Evolutionary conservation across 2,797 vertebrate genomes (phyloP).

Genomic region (Pantherophis vulpinus): DNA sequence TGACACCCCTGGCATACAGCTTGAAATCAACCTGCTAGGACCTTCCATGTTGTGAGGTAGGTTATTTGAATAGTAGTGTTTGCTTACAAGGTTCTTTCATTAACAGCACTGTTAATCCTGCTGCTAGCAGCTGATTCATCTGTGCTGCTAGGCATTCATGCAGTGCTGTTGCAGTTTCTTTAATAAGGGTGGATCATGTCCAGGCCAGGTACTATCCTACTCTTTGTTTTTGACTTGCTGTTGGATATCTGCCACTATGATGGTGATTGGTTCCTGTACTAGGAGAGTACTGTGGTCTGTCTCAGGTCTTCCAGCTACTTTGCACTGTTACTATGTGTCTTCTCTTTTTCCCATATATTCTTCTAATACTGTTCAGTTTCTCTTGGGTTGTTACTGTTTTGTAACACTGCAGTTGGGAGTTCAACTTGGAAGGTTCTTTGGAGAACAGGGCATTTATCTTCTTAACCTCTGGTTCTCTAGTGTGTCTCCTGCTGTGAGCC

Average conservation of each 20-base stretch:
- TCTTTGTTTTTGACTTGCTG: neutral
- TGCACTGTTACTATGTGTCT: neutral
- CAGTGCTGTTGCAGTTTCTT: neutral
- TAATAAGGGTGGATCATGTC: neutral
- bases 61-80: neutral
- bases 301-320: neutral
- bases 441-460: neutral
- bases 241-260: neutral
- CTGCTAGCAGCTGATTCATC: neutral
- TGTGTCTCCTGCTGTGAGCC: neutral
- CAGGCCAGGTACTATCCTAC: neutral
- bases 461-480: neutral
- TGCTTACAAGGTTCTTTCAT: neutral
- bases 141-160: neutral
- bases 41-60: neutral
- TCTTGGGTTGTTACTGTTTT: neutral
- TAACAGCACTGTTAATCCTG: neutral
- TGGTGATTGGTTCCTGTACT: neutral
- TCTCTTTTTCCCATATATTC: neutral
- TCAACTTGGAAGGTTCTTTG: neutral
- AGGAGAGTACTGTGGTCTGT: neutral
- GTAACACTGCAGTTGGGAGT: neutral
- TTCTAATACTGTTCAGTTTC: neutral
- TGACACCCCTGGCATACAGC: neutral
- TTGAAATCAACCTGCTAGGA: neutral